Evolutionary conservation across 2,888 invertebrate species (phyloP).

Genomic region (Omphaloscelis lunosa): DNA sequence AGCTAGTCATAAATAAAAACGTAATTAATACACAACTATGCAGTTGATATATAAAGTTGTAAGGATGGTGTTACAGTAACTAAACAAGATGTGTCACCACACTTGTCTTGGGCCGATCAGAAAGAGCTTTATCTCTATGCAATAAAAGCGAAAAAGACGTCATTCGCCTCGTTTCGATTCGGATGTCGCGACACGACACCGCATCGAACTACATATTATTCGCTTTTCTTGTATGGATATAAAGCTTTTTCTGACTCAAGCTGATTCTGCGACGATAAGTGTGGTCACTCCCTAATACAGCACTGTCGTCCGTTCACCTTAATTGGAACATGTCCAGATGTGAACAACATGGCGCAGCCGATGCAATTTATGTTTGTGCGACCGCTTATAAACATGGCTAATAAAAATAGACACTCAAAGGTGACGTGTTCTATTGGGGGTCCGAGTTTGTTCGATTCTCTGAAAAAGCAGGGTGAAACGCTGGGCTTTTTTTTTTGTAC

Average conservation of each 20-base stretch:
- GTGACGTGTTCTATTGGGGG: neutral
- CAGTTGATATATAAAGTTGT: neutral
- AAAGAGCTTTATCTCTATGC: neutral
- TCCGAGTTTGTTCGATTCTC: neutral
- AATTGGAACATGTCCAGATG: slow-evolving; percentile 47
- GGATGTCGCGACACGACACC: no score
- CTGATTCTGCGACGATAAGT: neutral
- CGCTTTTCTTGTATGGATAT: neutral
- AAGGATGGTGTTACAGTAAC: neutral
- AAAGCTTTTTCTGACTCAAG: neutral
- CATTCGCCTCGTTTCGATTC: no score
- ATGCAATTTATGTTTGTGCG: slow-evolving; percentile 16
- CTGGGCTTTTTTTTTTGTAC: no score
- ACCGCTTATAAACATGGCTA: neutral
- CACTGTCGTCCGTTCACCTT: slow-evolving; percentile 1
- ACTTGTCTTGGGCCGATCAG: neutral
- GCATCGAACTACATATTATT: neutral
- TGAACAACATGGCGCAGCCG: slow-evolving; percentile 20
- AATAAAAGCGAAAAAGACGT: neutral
- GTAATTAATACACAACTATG: no score
- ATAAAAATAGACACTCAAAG: slow-evolving; percentile 6
- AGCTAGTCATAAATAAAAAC: neutral
- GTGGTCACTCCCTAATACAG: neutral
- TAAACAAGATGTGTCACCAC: neutral
- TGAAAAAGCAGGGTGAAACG: neutral